Evolutionary conservation across 2,797 vertebrate species (phyloP), one percentile per base, ranked within the genome.

Genomic region (Taenioides sp.): DNA sequence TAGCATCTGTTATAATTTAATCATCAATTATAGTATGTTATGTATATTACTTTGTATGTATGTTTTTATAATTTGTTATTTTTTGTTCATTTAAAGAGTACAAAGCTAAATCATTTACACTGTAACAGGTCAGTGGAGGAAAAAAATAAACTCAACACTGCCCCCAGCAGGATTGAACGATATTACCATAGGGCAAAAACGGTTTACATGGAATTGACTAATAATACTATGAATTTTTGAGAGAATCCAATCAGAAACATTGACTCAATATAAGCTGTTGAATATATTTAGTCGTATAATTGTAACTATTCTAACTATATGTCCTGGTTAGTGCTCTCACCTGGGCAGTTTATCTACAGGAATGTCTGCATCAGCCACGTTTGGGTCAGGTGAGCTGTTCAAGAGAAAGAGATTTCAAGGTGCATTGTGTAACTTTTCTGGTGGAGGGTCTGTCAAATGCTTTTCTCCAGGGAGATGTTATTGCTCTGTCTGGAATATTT

Each of bases 261-360:
- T 23, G n/a, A 55, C 50, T 50, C 17, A 0, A 50, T 50, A 50
- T 52, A n/a, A 20, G 7, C 50, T n/a, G 6, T n/a, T n/a, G 7
- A 9, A n/a, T 9, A 25, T 22, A 57, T 27, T 1, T 27, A 16
- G 25, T 16, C 5, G 2, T 25, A 58, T 16, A 7, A 25, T 14
- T 27, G 3, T 14, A 27, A 58, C 3, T 57, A 16, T 34, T 34
- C 31, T 10, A 16, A 6, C 4, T 52, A 75, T 65, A 70, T 28
- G 22, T 20, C 1, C 62, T 66, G 37, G 47, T 25, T 74, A 71
- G 34, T 40, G 69, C 73, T 80, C 79, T 58, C 74, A 98, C 97
- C 96, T 93, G 77, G 97, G 97, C 75, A 99, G 95, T 37, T 96
- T 81, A 78, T 96, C 95, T 73, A 96, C 94, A 59, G 96, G 95